A percentile compares a stretch with the other conserved stretches of the same genome.
Evolutionary conservation across 2,888 invertebrate genomes (phyloP).

Genomic region (Antheraea yamamai): DNA sequence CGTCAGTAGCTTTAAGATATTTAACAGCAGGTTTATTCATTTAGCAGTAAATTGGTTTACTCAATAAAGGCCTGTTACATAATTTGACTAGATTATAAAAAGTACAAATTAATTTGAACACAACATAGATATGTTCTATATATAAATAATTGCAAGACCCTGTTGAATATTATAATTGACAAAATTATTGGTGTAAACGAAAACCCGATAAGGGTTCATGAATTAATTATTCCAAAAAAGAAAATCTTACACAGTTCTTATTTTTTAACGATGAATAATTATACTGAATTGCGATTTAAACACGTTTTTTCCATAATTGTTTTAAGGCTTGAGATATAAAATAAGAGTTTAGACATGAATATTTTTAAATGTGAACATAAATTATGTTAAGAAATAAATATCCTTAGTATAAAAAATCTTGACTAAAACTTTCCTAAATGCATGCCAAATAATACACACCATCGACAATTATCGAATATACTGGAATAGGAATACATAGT

Average conservation of each 20-base stretch:
- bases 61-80: not conserved
- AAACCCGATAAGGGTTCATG: not conserved
- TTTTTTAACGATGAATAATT: not conserved
- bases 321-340: not conserved
- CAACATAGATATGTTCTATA: slow-evolving; percentile 58
- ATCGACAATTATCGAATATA: not conserved
- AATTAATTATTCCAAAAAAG: not conserved
- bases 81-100: slow-evolving; percentile 10
- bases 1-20: not conserved
- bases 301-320: not conserved
- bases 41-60: not conserved
- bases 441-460: not conserved
- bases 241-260: not conserved
- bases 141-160: slow-evolving; percentile 70
- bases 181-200: slow-evolving; percentile 70
- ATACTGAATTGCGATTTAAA: not conserved
- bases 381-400: no score
- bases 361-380: no score
- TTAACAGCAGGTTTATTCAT: not conserved
- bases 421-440: not conserved
- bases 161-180: slow-evolving; percentile 78
- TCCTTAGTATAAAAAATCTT: not conserved
- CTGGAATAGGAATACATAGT: no score
- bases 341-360: no score
- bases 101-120: slow-evolving; percentile 5